Conservation (phyloP, 2,113 vertebrate species). For the Arvicanthis niloticus region DNA sequence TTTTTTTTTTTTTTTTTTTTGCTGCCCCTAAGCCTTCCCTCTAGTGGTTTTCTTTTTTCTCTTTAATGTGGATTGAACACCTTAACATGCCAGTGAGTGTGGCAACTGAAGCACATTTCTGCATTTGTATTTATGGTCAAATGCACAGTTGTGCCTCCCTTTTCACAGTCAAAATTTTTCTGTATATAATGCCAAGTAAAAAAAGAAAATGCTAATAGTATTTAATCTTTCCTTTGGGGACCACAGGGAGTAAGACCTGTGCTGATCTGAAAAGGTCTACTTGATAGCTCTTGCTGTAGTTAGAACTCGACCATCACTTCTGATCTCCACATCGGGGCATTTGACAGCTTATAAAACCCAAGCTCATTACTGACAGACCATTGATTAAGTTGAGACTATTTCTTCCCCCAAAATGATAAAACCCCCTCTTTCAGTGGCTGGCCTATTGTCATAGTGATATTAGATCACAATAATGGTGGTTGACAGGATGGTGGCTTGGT, state of each 20-base stretch:
- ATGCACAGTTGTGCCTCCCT: background rate
- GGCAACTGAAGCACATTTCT: background rate
- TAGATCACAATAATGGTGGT: background rate
- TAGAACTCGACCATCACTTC: background rate
- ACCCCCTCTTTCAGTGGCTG: background rate
- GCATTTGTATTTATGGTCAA: background rate
- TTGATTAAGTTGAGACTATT: background rate
- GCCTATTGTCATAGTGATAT: background rate
- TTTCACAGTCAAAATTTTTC: background rate
- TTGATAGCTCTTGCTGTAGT: background rate
- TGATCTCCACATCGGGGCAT: background rate
- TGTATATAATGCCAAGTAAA: background rate
- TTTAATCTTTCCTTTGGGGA: background rate
- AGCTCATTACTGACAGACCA: no score
- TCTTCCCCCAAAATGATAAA: background rate
- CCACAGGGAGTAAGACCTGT: background rate
- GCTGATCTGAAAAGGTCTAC: background rate
- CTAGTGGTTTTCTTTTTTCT: background rate
- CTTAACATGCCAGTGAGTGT: background rate
- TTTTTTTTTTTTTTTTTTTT: conserved; percentile 17
- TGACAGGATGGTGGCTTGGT: background rate
- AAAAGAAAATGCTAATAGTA: background rate
- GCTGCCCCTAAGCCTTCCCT: background rate
- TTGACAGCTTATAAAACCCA: background rate
- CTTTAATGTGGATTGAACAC: background rate